Base-by-base conservation (phyloP, 2,113 vertebrate species). In the Gavialis gangeticus region DNA sequence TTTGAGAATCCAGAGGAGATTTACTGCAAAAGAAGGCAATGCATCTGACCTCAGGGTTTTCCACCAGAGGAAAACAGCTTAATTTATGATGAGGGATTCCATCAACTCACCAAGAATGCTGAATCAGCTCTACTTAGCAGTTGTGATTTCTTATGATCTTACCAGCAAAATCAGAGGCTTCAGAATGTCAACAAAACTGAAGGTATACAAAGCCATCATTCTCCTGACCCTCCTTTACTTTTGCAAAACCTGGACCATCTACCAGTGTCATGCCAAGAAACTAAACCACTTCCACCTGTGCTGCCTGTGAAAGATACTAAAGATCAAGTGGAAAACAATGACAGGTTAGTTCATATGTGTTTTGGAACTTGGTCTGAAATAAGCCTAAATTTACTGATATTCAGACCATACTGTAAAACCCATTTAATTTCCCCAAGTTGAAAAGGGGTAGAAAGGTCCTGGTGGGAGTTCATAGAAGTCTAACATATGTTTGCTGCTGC, bases 351-450 rank as follows among this genome's bases (percentile, higher is more conserved):
- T 91, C 88, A 85, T 84, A 92, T 95, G 79, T 89, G 82, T 89
- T 95, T 85, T 92, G 93, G 93, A 96, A 96, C 91, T 95, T 87
- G 67, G 75, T 93, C 95, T 89, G 92, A 80, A 94, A 88, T 10
- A 89, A 58, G 13, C 2, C 1, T 79, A 69, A 46, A 60, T 96
- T 84, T 56, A 83, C 57, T 54, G 82, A 46, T 46, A 46, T 46
- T 46, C 46, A 46, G 46, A 96, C 79, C n/a, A 8, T 69, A 69
- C n/a, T 95, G 79, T 28, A 63, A 89, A 87, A 58, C 24, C 69
- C 75, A 94, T 85, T 85, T 93, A 59, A 82, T 96, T 75, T 93
- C 87, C 46, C 22, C 37, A 96, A 84, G 21, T 84, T 94, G 66
- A 93, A 82, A 96, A 83, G 94, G 94, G 88, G 37, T 60, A 27